Conservation (phyloP, 2,113 vertebrate species). For the Seriola quinqueradiata region DNA sequence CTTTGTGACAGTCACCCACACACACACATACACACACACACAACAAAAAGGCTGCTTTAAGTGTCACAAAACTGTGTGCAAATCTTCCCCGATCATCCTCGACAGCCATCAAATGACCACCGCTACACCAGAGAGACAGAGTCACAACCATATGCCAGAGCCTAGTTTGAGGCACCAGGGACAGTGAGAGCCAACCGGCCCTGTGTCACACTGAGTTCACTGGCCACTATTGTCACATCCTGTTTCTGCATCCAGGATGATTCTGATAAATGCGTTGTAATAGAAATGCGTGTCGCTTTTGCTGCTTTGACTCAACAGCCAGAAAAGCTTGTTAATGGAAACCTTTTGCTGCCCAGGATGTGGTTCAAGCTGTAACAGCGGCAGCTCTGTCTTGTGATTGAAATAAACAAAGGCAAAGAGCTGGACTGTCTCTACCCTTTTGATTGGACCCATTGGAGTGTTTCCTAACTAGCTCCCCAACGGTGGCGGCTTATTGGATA, state of each 20-base stretch:
- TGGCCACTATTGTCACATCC: background rate
- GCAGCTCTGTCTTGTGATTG: background rate
- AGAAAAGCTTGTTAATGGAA: background rate
- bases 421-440: background rate
- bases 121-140: slow-evolving; percentile 2
- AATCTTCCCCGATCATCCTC: slow-evolving; percentile 10
- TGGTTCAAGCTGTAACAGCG: background rate
- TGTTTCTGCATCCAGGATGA: background rate
- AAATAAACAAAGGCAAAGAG: background rate
- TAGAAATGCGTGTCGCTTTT: background rate
- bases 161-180: slow-evolving; percentile 9
- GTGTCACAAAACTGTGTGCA: background rate
- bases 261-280: background rate
- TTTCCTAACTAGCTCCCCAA: too few species aligned
- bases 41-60: background rate
- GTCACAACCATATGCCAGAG: slow-evolving; percentile 28
- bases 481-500: background rate
- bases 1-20: background rate
- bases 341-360: background rate
- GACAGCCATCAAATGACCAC: slow-evolving; percentile 39
- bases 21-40: too few species aligned
- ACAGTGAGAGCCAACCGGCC: slow-evolving; percentile 6
- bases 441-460: too few species aligned
- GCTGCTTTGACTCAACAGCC: background rate
- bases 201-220: slow-evolving; percentile 1